phyloP scores from a whole-genome alignment of 2,888 invertebrate genomes.

The Mimachlamys varia region DNA sequence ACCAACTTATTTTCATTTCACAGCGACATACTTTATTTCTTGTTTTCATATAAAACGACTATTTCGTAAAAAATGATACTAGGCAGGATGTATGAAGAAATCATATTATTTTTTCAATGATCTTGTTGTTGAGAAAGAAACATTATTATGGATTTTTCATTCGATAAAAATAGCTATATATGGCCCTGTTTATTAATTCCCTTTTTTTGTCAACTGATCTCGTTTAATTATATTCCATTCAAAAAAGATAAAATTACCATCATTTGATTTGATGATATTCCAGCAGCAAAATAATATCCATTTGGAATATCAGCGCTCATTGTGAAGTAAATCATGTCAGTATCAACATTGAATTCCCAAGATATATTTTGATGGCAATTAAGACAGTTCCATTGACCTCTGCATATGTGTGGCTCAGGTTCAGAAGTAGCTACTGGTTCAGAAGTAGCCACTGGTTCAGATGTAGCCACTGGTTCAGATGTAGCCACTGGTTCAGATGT shows the following conservation, averaged over 20 bases:
- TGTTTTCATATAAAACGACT: no score
- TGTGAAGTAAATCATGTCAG: background rate
- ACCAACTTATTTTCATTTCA: no score
- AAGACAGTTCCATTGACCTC: background rate
- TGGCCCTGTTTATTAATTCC: no score
- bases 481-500: constrained; percentile 43
- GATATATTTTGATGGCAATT: background rate
- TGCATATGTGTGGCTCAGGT: constrained; percentile 56
- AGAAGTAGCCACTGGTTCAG: constrained; percentile 78
- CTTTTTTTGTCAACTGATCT: no score
- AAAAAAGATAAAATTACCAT: background rate
- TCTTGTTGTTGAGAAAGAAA: no score
- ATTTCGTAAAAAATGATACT: no score
- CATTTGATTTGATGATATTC: background rate
- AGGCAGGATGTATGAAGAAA: no score
- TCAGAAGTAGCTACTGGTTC: constrained; percentile 75
- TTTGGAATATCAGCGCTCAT: background rate
- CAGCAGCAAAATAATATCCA: background rate
- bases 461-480: constrained; percentile 49
- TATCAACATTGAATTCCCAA: background rate
- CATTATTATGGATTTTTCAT: no score
- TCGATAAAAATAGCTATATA: no score
- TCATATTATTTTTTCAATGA: no score
- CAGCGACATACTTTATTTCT: no score
- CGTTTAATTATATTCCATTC: no score